A percentile compares a stretch with the other conserved stretches of the same genome.
Conservation (phyloP, 2,113 vertebrate species). For the Chrysemys picta region DNA sequence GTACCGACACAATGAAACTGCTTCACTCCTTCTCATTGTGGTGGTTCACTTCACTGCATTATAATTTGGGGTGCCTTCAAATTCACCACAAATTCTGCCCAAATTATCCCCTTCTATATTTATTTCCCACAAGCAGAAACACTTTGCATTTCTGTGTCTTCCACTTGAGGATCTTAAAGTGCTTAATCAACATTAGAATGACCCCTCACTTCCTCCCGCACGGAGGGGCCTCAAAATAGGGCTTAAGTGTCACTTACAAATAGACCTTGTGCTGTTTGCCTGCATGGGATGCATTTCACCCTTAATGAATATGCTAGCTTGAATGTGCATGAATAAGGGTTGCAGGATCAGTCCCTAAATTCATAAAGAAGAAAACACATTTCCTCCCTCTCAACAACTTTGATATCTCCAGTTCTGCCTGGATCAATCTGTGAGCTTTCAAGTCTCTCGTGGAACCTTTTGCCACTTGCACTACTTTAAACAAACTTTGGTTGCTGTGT, state of each 20-base stretch:
- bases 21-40: background rate
- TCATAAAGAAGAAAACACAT: background rate
- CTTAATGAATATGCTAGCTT: background rate
- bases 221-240: background rate
- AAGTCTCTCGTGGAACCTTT: background rate
- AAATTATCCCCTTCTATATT: background rate
- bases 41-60: background rate
- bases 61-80: constrained; percentile 11
- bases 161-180: background rate
- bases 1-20: background rate
- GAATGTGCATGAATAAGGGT: background rate
- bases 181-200: background rate
- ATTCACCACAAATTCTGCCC: constrained; percentile 9
- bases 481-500: background rate
- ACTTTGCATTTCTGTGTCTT: background rate
- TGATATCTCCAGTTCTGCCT: background rate
- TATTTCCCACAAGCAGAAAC: background rate
- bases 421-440: background rate
- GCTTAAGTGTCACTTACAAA: background rate
- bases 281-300: background rate
- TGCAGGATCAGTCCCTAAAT: background rate
- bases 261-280: background rate
- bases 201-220: background rate
- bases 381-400: background rate
- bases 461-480: background rate